phyloP scores from a whole-genome alignment of 2,797 vertebrate species.

The Tangara arthus region DNA sequence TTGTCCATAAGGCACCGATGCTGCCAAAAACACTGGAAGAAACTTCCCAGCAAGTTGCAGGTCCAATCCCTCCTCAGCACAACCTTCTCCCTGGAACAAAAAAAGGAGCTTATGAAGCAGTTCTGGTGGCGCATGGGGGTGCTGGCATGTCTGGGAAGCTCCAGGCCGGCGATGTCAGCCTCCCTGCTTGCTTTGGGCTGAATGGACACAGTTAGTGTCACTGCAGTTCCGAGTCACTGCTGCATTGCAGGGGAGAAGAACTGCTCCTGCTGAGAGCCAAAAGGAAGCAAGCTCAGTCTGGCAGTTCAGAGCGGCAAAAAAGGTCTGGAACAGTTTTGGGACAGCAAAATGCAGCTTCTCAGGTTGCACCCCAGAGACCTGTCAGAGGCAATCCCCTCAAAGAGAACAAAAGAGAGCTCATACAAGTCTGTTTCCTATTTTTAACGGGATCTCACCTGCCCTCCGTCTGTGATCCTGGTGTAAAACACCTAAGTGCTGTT shows the following conservation, averaged over 20 bases:
- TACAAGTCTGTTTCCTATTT: neutral
- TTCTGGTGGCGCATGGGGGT: neutral
- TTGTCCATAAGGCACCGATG: accelerated
- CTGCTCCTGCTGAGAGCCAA: accelerated
- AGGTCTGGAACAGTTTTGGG: neutral
- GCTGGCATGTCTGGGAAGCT: neutral
- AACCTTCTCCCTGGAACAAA: neutral
- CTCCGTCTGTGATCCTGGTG: neutral
- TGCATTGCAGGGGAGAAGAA: accelerated
- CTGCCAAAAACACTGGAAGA: neutral
- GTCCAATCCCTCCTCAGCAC: accelerated
- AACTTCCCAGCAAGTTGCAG: neutral
- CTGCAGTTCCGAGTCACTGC: neutral
- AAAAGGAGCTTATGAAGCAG: no score
- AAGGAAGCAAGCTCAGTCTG: neutral
- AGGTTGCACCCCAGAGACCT: neutral
- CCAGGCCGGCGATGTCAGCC: accelerated
- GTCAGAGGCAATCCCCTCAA: neutral
- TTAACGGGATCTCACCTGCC: neutral
- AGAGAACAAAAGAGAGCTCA: accelerated
- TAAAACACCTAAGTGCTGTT: neutral
- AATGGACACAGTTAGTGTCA: no score
- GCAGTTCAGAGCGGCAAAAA: neutral
- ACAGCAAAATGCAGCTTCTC: neutral
- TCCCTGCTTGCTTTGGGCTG: neutral